phyloP scores from a whole-genome alignment of 2,113 vertebrate genomes.

The Saccopteryx leptura region DNA sequence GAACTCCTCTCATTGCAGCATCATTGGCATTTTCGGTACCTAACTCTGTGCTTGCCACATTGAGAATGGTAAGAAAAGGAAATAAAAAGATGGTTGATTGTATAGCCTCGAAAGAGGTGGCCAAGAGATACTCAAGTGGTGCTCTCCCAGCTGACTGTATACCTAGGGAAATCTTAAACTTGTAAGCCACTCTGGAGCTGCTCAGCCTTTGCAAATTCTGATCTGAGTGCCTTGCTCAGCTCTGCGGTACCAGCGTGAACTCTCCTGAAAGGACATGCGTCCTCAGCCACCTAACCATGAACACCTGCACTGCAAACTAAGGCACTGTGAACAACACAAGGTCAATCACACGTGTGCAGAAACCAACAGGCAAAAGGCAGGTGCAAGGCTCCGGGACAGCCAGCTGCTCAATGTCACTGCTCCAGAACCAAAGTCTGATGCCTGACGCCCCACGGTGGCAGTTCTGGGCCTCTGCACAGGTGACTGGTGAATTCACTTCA shows the following conservation, averaged over 20 bases:
- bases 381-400: not conserved
- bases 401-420: not conserved
- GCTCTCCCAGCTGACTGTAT: not conserved
- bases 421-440: accelerated
- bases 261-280: not conserved
- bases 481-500: not conserved
- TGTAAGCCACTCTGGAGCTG: not conserved
- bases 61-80: not conserved
- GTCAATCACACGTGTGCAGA: not conserved
- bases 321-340: not conserved
- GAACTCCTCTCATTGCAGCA: not conserved
- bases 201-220: not conserved
- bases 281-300: not conserved
- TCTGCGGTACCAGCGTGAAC: not conserved
- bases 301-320: not conserved
- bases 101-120: not conserved
- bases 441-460: accelerated
- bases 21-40: not conserved
- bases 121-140: not conserved
- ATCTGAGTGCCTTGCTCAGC: accelerated
- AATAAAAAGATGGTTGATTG: not conserved
- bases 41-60: not conserved
- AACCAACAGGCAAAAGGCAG: not conserved
- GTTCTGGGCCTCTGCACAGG: not conserved
- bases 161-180: not conserved